A percentile compares a stretch with the other conserved stretches of the same genome.
Conservation (phyloP, 2,888 invertebrate genomes). For the Nemotelus nigrinus region DNA sequence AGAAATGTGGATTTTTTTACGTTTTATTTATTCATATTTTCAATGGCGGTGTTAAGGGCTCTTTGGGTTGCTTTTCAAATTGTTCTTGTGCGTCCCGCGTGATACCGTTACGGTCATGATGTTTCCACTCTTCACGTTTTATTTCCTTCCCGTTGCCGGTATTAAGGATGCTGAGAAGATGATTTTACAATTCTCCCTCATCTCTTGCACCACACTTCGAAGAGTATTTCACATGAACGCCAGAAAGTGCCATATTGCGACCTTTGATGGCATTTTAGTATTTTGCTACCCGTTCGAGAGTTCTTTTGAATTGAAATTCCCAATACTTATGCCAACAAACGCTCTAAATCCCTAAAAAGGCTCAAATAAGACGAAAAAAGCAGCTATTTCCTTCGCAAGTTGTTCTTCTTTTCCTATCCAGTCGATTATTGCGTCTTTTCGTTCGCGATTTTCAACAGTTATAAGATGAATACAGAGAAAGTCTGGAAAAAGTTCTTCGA, state of each 20-base stretch:
- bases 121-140: background rate
- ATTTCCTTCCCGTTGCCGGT: background rate
- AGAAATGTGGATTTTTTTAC: background rate
- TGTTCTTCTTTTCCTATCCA: background rate
- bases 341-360: background rate
- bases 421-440: background rate
- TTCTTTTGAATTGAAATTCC: constrained; percentile 29
- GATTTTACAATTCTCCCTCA: no score
- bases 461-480: background rate
- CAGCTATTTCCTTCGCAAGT: constrained; percentile 1
- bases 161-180: no score
- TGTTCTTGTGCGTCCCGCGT: constrained; percentile 13
- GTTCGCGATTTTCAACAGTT: background rate
- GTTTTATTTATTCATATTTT: constrained; percentile 14
- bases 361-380: background rate
- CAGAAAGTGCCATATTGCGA: no score
- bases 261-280: background rate
- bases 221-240: no score
- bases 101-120: background rate
- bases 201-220: no score
- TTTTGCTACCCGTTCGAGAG: constrained; percentile 4
- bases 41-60: constrained; percentile 24
- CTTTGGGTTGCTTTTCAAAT: constrained; percentile 26
- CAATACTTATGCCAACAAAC: constrained; percentile 33
- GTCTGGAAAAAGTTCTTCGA: background rate